Conservation (phyloP, 2,888 invertebrate genomes). For the Phengaris arion region DNA sequence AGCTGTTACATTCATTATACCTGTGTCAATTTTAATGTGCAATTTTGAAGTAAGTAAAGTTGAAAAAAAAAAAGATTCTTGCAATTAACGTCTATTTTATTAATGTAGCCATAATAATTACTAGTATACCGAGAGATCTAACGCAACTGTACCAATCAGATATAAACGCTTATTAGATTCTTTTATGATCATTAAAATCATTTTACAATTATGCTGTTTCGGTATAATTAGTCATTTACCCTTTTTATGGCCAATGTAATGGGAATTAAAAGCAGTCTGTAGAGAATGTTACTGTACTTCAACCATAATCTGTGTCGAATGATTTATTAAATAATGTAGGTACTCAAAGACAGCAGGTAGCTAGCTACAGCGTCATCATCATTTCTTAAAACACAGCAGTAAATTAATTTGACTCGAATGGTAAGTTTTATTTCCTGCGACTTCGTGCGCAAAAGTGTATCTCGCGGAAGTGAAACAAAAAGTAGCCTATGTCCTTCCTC, state of each 20-base stretch:
- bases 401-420: no score
- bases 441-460: no score
- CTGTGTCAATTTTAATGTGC: no score
- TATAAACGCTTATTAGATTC: not conserved
- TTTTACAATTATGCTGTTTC: not conserved
- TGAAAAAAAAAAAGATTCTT: not conserved
- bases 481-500: no score
- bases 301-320: not conserved
- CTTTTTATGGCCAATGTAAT: not conserved
- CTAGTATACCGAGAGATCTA: not conserved
- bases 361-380: no score
- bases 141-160: not conserved
- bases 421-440: no score
- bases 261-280: not conserved
- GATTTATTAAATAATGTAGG: no score
- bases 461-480: no score
- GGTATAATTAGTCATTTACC: not conserved
- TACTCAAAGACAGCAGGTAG: no score
- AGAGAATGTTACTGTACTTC: not conserved
- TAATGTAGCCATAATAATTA: not conserved
- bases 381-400: no score
- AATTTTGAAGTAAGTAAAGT: no score
- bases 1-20: no score
- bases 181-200: not conserved
- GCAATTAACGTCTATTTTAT: not conserved